Base-by-base conservation (phyloP, 2,888 invertebrate genomes). In the Achlya flavicornis region DNA sequence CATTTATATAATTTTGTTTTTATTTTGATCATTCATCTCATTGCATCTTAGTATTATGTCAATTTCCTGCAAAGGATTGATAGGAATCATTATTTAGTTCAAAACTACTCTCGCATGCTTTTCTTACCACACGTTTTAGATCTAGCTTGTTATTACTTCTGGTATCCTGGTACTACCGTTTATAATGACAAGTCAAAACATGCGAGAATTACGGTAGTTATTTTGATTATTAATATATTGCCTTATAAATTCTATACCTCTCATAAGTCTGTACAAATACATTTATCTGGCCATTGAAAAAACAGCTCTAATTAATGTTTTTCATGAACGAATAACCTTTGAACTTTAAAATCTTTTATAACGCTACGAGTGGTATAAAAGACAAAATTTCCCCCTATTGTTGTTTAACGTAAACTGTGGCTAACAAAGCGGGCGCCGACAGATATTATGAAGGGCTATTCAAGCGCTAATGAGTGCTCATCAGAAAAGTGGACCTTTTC, bases 391-490 rank as follows among this genome's bases (percentile, higher is more conserved):
- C 12, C 33, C 32, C 33, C n/a, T 58, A n/a, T 33, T 58, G 32
- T 58, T 32, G 33, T 57, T 57, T 57, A 14, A 57, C 33, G 57
- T 14, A 58, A 58, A 58, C 58, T 58, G 58, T 33, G 1, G 10
- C 57, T 58, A 58, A 35, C 58, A 35, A 58, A 35, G 14, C 58
- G 1, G 58, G 38, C 58, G n/a, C 53, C 46, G n/a, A 46, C 46
- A n/a, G 69, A 70, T 69, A 64, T 74, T 65, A 69, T 65, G 65
- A 71, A 65, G 66, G 63, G 61, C 65, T 4, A 73, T 69, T 46
- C 61, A 67, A 62, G 46, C 61, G 14, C 11, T 62, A 74, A 66
- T 65, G 58, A 73, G 74, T 61, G 61, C 61, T 60, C 41, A 59
- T 26, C 26, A 38, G 58, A 19, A 53, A 53, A 53, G 53, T 53